Evolutionary conservation across 2,113 vertebrate genomes (phyloP), one percentile per base, ranked within the genome.

Genomic region (Dendropsophus ebraccatus): DNA sequence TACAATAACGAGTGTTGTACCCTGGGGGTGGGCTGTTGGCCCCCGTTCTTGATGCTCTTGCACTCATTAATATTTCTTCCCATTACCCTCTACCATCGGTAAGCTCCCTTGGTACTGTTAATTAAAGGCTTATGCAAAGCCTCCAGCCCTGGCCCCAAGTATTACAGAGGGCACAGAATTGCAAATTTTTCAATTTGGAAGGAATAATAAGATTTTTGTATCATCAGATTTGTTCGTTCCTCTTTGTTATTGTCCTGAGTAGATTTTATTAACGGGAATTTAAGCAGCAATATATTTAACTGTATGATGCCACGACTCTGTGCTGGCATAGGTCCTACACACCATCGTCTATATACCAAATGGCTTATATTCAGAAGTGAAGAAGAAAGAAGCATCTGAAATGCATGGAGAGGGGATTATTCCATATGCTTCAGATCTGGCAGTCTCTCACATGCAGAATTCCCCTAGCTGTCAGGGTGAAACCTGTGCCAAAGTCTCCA

Each of bases 101-200:
- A 72, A 52, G 47, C 81, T 83, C 81, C 81, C 65, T 54, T 25
- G 81, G 47, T 47, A 73, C 14, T 56, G 50, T 72, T 83, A 83
- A 83, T 73, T 83, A 72, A 72, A 83, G 81, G 81, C 67, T 72
- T 83, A 83, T 58, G 30, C 67, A 73, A 72, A 83, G 67, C 49
- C n/a, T 72, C 25, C 62, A 32, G 41, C 65, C 45, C 17, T 69
- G 21, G 47, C 65, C 35, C 30, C 67, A 52, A 83, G 25, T 54
- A 28, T 56, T 72, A 25, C 49, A 83, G 30, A 83, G 49, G 81
- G 81, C 81, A 83, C 65, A 72, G 47, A 62, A 65, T n/a, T 7
- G 32, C 67, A 72, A 19, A 54, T n/a, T 83, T 83, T 72, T 52
- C 81, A 72, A 83, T 83, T 72, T 72, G n/a, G 67, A 37, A 23